Evolutionary conservation across 2,113 vertebrate genomes (phyloP).

Genomic region (Cyanoramphus novaezelandiae): DNA sequence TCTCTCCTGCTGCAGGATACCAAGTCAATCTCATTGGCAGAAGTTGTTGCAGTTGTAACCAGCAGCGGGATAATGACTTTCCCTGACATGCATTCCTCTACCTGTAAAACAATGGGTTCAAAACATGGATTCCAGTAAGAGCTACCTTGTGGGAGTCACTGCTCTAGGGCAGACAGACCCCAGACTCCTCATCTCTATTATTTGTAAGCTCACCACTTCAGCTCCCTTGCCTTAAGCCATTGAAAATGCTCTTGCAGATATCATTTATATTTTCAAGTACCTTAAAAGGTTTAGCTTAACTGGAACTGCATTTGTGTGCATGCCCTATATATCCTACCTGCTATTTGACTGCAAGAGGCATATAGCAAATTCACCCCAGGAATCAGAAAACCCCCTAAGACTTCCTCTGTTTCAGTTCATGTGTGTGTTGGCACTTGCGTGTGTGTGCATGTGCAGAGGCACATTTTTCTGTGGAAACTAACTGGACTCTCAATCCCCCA

Average conservation of each 20-base stretch:
- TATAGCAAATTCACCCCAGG: background rate
- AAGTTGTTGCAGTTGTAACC: background rate
- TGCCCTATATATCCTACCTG: background rate
- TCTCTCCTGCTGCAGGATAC: background rate
- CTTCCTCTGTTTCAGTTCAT: background rate
- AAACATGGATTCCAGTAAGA: background rate
- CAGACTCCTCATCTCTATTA: background rate
- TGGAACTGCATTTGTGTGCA: background rate
- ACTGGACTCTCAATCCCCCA: background rate
- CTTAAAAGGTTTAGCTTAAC: background rate
- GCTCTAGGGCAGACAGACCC: background rate
- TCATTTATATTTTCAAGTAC: background rate
- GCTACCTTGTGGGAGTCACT: background rate
- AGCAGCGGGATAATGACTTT: background rate
- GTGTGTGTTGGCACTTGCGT: rapidly evolving
- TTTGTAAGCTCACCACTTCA: background rate
- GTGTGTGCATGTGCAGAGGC: rapidly evolving
- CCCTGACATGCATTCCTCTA: background rate
- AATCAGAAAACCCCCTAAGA: background rate
- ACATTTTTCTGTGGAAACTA: background rate
- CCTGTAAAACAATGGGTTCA: background rate
- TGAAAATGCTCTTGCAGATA: background rate
- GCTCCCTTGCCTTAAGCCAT: background rate
- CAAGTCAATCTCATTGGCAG: background rate
- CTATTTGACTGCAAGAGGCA: background rate